Base-by-base conservation (phyloP, 2,797 vertebrate species). In the Diplodus puntazzo region DNA sequence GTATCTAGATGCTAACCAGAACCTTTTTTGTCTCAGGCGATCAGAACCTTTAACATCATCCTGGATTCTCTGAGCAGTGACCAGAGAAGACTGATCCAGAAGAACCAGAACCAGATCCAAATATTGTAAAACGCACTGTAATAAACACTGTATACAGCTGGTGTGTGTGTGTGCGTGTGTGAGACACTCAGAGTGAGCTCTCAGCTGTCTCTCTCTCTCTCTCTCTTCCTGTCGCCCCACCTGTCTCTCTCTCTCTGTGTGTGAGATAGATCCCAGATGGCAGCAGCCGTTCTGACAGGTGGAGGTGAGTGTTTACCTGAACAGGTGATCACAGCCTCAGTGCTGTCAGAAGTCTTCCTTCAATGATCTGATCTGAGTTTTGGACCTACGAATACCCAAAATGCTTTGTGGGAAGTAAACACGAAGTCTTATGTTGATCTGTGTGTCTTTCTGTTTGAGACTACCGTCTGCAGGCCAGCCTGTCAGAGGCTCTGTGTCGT, bases 401-500 rank as follows among this genome's bases (percentile, higher is more conserved):
- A 3, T 43, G 43, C 11, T 13, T 43, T 61, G 52, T 11, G 20
- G 12, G 10, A 34, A 34, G 30, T 34, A 34, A 34, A 34, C 30
- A 8, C 5, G 30, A 34, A 34, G 30, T 34, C 30, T 34, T 7
- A 34, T 34, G 30, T 34, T 34, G 30, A 8, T 34, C 30, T 6
- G 7, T 34, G 30, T 34, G 30, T 34, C 30, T 34, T 34, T 34
- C 30, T 67, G 23, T 74, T 79, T 16, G 42, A 94, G 93, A 94
- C 78, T 94, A 94, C 3, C 87, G 93, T 81, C 80, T 94, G n/a
- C 93, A 94, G 89, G 90, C 87, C 53, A 91, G 92, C 75, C 83
- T 94, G 5, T 77, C 80, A 1, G 93, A 94, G 79, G 89, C 88
- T 58, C 67, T 94, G 59, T 94, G 93, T 23, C 91, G 92, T 4